These are phyloP conservation scores for Grammomys surdaster DNA, from an alignment of 2,113 vertebrate genomes.

Conservation along the genomic window DNA sequence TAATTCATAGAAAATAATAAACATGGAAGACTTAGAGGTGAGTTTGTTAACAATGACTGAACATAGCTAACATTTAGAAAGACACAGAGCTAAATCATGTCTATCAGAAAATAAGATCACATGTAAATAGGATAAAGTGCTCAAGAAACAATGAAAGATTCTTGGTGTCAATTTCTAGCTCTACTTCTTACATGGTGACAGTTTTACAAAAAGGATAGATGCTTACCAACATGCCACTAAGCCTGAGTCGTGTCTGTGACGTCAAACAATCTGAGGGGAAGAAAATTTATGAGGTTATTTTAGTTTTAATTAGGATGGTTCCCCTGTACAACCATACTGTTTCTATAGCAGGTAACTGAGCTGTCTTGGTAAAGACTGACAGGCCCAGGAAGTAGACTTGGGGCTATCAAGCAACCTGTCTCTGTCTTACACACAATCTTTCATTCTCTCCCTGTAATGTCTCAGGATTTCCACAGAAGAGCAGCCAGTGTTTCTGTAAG, in stretches of 20 bases:
- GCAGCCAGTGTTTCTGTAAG: not conserved
- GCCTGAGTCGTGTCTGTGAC: constrained; percentile 93
- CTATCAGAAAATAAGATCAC: constrained; percentile 50
- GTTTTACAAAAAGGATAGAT: constrained; percentile 65
- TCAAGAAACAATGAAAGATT: constrained; percentile 38
- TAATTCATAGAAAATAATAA: not conserved
- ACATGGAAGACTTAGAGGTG: not conserved
- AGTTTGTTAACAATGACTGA: constrained; percentile 12
- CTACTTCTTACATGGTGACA: constrained; percentile 45
- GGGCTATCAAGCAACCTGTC: not conserved
- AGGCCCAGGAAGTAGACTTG: not conserved
- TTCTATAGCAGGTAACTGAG: not conserved
- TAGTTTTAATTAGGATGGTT: constrained; percentile 19
- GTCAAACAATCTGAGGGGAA: constrained; percentile 92
- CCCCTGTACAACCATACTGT: not conserved
- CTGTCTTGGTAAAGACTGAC: not conserved
- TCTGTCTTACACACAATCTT: not conserved
- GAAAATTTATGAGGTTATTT: constrained; percentile 58
- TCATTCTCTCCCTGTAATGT: not conserved
- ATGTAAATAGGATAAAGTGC: not conserved
- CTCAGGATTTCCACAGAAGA: constrained; percentile 45
- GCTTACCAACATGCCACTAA: constrained; percentile 98
- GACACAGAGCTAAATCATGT: not conserved
- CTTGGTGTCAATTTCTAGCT: not conserved
- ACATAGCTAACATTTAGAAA: constrained; percentile 12